A percentile compares a stretch with the other conserved stretches of the same genome.
Evolutionary conservation across 2,888 invertebrate species (phyloP).

Genomic region (Cosmia trapezina): DNA sequence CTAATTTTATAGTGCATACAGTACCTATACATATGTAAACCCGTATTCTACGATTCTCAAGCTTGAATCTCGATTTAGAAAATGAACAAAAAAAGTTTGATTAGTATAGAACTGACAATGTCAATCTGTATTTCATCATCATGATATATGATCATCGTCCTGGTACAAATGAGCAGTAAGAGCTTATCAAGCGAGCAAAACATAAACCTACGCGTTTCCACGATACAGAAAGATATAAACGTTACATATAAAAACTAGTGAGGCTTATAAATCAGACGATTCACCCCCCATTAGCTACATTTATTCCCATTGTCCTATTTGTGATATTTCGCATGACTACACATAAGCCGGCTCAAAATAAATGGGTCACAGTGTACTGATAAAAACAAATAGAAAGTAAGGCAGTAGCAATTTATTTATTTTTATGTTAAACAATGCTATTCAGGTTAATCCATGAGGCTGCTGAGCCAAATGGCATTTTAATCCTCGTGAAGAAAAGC

Average conservation of each 20-base stretch:
- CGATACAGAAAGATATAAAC: conserved; percentile 11
- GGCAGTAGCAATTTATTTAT: conserved; percentile 43
- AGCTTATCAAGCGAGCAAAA: conserved; percentile 1
- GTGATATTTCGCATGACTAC: conserved; percentile 55
- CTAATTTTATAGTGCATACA: background rate
- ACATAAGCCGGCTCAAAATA: conserved; percentile 48
- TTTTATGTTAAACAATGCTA: conserved; percentile 67
- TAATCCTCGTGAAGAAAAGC: conserved; percentile 68
- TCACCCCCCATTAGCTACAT: conserved; percentile 44
- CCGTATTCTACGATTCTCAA: background rate
- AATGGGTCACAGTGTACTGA: conserved; percentile 58
- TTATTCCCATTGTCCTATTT: conserved; percentile 51
- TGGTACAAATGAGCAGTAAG: no score
- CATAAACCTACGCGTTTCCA: background rate
- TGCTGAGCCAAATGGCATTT: conserved; percentile 67
- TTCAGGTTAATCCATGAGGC: conserved; percentile 68
- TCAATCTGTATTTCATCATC: background rate
- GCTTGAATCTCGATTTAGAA: background rate
- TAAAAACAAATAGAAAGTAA: conserved; percentile 61
- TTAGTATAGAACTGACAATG: background rate
- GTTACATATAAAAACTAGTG: conserved; percentile 32
- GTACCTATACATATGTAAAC: background rate
- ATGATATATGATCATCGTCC: background rate
- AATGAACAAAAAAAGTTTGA: background rate
- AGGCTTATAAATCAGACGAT: conserved; percentile 42